Conservation (phyloP, 2,113 vertebrate genomes). For the Pimephales promelas region DNA sequence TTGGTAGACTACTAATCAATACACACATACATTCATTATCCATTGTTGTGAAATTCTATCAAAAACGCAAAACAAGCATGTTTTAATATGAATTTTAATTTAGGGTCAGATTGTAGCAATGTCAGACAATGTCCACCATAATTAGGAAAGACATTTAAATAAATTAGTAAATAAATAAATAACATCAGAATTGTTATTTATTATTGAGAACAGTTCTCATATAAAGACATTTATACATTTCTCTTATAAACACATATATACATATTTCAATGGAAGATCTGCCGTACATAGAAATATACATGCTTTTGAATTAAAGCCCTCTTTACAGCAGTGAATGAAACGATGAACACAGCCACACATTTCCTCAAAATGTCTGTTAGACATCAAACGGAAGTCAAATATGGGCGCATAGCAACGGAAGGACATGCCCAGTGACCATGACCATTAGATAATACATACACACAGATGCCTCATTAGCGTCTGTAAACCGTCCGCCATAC, state of each 20-base stretch:
- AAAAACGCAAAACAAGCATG: background rate
- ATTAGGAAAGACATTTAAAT: background rate
- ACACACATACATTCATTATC: background rate
- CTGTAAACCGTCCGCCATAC: too few relatives aligned
- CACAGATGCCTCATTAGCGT: too few relatives aligned
- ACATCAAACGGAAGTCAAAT: conserved; percentile 7
- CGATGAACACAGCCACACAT: background rate
- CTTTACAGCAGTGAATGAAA: background rate
- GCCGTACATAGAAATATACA: background rate
- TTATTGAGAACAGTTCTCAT: background rate
- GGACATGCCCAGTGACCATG: background rate
- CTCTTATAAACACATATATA: background rate
- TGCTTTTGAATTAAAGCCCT: background rate
- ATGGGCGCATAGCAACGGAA: conserved; percentile 5
- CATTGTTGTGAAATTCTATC: background rate
- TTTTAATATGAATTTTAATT: background rate
- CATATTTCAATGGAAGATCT: background rate
- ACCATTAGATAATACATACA: background rate
- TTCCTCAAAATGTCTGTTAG: background rate
- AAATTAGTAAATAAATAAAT: background rate
- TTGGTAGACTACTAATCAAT: background rate
- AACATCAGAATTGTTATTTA: background rate
- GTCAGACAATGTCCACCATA: background rate
- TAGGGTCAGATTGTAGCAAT: background rate
- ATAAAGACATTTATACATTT: background rate